Evolutionary conservation across 1,140 invertebrate species (phyloP), one percentile per base, ranked within the genome.

Genomic region (Mizuhopecten yessoensis): DNA sequence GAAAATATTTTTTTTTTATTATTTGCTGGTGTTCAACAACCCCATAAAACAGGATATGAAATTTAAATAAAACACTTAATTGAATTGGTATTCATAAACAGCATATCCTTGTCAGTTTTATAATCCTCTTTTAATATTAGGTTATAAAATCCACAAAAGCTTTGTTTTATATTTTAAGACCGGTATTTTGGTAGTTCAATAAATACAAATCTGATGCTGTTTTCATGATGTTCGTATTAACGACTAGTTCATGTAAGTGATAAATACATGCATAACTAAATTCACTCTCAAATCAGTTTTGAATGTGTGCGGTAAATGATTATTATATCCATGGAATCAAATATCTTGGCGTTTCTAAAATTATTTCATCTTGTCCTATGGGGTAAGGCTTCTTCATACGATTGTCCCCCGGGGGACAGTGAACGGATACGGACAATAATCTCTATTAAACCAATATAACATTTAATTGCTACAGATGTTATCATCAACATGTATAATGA

Each of bases 11-110:
- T 75, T 75, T 75, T 75, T 75, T 75, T n/a, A n/a, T 75, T 75
- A 75, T 29, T 75, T 75, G 57, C 57, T 17, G 23, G 23, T 75
- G 57, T 75, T 75, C 57, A n/a, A 29, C n/a, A 75, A 17, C 57
- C 20, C 17, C 57, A 75, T 75, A 75, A 75, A 75, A 75, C 57
- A 75, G 57, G 57, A 75, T 75, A 75, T 75, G n/a, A 75, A 75
- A 75, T 75, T 75, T 29, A 75, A 75, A 75, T 75, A 29, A 75
- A 29, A 75, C 57, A 75, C 5, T n/a, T 75, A 75, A 75, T 75
- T 75, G n/a, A 75, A 75, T 29, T 29, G 20, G 9, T 75, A 11
- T 75, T 75, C 29, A 75, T 29, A 75, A 75, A 29, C 57, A n/a
- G 23, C 23, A n/a, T n/a, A 75, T 75, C 57, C 57, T 75, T 7